phyloP scores from a whole-genome alignment of 1,140 invertebrate species.

The Theocolax elegans region DNA sequence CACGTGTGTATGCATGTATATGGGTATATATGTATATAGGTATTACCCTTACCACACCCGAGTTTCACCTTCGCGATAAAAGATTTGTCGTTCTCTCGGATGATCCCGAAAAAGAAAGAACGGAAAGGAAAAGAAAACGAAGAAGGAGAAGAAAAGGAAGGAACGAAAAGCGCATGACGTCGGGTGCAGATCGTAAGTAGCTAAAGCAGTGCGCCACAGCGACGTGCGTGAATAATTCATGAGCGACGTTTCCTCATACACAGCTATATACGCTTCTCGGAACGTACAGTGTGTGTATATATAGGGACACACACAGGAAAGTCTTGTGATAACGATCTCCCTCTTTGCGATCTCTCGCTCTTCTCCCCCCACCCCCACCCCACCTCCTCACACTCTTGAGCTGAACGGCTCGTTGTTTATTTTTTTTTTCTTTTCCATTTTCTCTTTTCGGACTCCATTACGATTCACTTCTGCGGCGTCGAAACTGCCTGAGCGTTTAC shows the following conservation, averaged over 20 bases:
- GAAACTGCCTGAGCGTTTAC: too few relatives aligned
- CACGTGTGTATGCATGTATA: too few relatives aligned
- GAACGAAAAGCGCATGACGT: conserved; percentile 1
- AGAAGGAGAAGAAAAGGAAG: not conserved
- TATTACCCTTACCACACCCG: too few relatives aligned
- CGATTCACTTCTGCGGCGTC: not conserved
- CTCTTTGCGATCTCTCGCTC: conserved; percentile 36
- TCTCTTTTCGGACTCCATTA: not conserved
- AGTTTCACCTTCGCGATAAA: too few relatives aligned
- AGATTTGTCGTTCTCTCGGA: too few relatives aligned
- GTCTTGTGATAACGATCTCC: conserved; percentile 62
- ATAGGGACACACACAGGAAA: conserved; percentile 68
- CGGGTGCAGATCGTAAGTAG: conserved; percentile 37
- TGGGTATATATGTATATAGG: too few relatives aligned
- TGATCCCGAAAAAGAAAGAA: not conserved
- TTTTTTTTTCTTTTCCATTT: not conserved
- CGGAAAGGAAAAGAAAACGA: not conserved
- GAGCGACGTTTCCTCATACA: conserved; percentile 65
- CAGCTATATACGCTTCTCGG: conserved; percentile 61
- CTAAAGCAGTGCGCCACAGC: conserved; percentile 51
- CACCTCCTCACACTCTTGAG: not conserved
- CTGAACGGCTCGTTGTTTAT: too few relatives aligned
- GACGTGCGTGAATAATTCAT: conserved; percentile 67
- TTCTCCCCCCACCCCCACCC: not conserved
- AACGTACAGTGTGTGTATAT: conserved; percentile 51